A percentile compares a stretch with the other conserved stretches of the same genome.
Conservation (phyloP, 2,888 invertebrate species). For the Lasioglossum pauxillum region DNA sequence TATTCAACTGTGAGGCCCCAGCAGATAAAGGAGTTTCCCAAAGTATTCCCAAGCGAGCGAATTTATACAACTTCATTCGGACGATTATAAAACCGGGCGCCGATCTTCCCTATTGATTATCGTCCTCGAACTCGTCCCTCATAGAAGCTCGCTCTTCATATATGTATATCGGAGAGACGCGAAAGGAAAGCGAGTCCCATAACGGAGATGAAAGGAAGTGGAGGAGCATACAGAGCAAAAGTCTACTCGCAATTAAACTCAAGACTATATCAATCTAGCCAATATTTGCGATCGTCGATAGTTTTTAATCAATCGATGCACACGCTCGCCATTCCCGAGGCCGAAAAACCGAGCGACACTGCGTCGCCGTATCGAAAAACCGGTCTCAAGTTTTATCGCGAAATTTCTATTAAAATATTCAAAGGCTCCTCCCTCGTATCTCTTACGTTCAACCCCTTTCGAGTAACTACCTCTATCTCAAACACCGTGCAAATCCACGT, state of each 20-base stretch:
- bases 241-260: not conserved
- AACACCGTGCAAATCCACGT: constrained; percentile 20
- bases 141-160: not conserved
- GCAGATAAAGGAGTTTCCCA: not conserved
- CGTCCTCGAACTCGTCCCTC: no score
- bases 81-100: not conserved
- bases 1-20: not conserved
- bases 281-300: not conserved
- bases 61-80: not conserved
- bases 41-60: not conserved
- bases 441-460: not conserved
- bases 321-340: not conserved
- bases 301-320: constrained; percentile 1
- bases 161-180: not conserved
- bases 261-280: not conserved
- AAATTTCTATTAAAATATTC: not conserved
- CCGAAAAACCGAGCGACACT: not conserved
- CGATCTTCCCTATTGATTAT: not conserved
- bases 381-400: not conserved
- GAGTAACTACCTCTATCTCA: not conserved
- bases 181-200: not conserved
- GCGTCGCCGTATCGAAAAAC: not conserved
- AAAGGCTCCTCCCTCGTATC: constrained; percentile 9
- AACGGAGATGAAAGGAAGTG: not conserved
- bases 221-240: not conserved